A percentile compares a stretch with the other conserved stretches of the same genome.
Evolutionary conservation across 2,113 vertebrate genomes (phyloP).

Genomic region (Engystomops pustulosus): DNA sequence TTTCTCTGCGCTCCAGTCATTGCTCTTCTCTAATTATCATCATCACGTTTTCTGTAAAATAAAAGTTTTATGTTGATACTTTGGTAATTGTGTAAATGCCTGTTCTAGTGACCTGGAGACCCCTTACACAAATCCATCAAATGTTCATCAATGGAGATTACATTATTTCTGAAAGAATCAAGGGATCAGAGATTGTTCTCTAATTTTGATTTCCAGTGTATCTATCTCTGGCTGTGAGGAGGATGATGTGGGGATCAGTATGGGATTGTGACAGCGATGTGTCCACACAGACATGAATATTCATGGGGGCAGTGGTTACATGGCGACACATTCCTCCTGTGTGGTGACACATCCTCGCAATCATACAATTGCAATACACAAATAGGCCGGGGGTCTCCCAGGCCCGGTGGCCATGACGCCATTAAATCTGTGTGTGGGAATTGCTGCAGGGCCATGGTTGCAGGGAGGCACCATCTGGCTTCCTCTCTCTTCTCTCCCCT

Average conservation of each 20-base stretch:
- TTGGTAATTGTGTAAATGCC: too few species aligned
- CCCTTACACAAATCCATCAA: too few species aligned
- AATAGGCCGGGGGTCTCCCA: constrained; percentile 35
- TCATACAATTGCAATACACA: constrained; percentile 31
- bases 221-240: neutral
- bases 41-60: too few species aligned
- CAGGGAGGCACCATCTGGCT: constrained; percentile 53
- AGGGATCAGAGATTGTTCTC: too few species aligned
- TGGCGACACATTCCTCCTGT: constrained; percentile 26
- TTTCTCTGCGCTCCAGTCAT: too few species aligned
- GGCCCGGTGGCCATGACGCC: neutral
- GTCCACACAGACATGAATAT: constrained; percentile 2
- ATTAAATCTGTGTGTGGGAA: constrained; percentile 59
- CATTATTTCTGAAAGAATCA: too few species aligned
- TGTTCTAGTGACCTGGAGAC: too few species aligned
- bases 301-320: constrained; percentile 22
- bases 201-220: neutral
- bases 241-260: neutral
- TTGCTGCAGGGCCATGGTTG: constrained; percentile 32
- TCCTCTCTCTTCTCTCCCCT: constrained; percentile 38
- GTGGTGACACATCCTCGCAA: constrained; percentile 22
- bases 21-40: too few species aligned
- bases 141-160: too few species aligned
- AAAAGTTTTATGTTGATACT: too few species aligned
- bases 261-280: constrained; percentile 29